Evolutionary conservation across 2,797 vertebrate species (phyloP).

Genomic region (Triplophysa yarkandensis): DNA sequence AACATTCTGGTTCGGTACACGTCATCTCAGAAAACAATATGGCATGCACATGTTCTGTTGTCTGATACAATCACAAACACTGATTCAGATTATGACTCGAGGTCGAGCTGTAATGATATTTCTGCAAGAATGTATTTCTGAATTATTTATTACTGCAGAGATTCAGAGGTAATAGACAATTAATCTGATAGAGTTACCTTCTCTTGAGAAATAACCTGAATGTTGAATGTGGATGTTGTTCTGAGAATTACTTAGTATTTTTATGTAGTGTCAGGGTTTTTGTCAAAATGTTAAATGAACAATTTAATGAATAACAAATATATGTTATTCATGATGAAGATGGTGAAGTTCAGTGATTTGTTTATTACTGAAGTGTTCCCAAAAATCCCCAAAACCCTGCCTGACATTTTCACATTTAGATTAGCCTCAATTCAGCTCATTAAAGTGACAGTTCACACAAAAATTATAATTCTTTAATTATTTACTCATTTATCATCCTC

Average conservation of each 20-base stretch:
- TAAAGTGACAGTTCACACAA: too few species aligned
- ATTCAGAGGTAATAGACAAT: slow-evolving; percentile 52
- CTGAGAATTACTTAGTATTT: slow-evolving; percentile 34
- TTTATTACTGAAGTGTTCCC: neutral
- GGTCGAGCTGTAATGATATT: slow-evolving; percentile 51
- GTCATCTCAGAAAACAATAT: neutral
- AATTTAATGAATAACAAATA: slow-evolving; percentile 28
- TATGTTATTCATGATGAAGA: neutral
- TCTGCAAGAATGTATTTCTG: slow-evolving; percentile 43
- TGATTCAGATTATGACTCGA: slow-evolving; percentile 36
- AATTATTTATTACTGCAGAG: slow-evolving; percentile 55
- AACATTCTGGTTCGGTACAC: slow-evolving; percentile 7
- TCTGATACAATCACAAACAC: slow-evolving; percentile 38
- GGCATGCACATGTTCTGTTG: neutral
- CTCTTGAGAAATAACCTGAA: slow-evolving; percentile 53
- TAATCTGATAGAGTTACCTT: slow-evolving; percentile 38
- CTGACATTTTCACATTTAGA: neutral
- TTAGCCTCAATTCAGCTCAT: neutral
- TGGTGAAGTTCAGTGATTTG: neutral
- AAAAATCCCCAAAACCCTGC: neutral
- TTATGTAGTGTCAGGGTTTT: slow-evolving; percentile 7
- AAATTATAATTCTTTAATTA: too few species aligned
- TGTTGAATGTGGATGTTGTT: slow-evolving; percentile 38
- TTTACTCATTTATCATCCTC: too few species aligned
- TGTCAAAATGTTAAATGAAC: neutral